Base-by-base conservation (phyloP, 2,113 vertebrate species). In the Elephas maximus region DNA sequence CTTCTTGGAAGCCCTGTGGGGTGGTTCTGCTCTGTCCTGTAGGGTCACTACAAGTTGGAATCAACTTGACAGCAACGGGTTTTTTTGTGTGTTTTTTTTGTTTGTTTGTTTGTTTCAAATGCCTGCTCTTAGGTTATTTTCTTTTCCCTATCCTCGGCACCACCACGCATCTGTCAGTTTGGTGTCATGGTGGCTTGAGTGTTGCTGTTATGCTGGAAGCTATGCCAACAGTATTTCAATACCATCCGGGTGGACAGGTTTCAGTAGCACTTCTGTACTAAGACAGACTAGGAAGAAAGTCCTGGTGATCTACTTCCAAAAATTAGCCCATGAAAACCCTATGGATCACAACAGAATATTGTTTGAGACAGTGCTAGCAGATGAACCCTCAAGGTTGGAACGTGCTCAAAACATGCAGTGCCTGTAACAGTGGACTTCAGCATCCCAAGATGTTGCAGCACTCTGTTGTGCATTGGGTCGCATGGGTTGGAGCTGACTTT, bases 111-210 rank as follows among this genome's bases (percentile, higher is more conserved):
- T 57, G 53, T 85, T 85, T 60, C 71, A 41, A 73, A 63, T 53
- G 8, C 37, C 48, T 85, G 45, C 12, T 91, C 18, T 76, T 71
- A 51, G 57, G 60, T 71, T 67, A 85, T 8, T 93, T 90, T 57
- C 90, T 93, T 92, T 73, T 88, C 33, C 51, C 53, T 48, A 10
- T 28, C 37, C 88, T 87, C 88, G n/a, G 69, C 71, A 65, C 63
- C 18, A 20, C 63, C 4, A 23, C 60, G n/a, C 37, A 41, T 74
- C 73, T 9, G 8, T 41, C 8, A 3, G 9, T 9, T 74, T 74
- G 18, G 2, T 73, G 8, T 20, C 18, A 2, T 41, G 17, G 73
- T 74, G 73, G 5, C 73, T 41, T n/a, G 15, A 41, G 20, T 41
- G 37, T 41, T 41, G n/a, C 37, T 41, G n/a, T 41, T 8, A 24